Evolutionary conservation across 2,888 invertebrate genomes (phyloP).

Genomic region (Harpalus rufipes): DNA sequence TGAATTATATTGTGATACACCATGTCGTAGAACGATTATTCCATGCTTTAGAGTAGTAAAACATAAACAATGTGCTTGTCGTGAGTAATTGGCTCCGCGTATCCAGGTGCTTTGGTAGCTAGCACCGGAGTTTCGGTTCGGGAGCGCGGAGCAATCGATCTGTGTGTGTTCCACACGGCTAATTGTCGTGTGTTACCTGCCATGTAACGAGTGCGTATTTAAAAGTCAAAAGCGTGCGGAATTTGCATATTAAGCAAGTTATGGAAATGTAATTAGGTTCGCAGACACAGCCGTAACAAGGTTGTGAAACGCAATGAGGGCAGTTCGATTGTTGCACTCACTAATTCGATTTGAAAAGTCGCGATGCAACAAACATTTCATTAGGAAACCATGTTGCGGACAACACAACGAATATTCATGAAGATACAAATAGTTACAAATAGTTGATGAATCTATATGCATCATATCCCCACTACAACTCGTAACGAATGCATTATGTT

Average conservation of each 20-base stretch:
- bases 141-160: constrained; percentile 1
- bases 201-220: constrained; percentile 69
- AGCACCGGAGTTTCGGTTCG: not conserved
- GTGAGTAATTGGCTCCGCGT: not conserved
- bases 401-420: not conserved
- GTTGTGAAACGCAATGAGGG: constrained; percentile 36
- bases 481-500: not conserved
- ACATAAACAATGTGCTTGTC: constrained; percentile 15
- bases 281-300: constrained; percentile 50
- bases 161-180: constrained; percentile 9
- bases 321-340: constrained; percentile 24
- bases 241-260: constrained; percentile 78
- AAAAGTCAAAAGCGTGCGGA: constrained; percentile 74
- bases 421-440: not conserved
- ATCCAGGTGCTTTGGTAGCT: not conserved
- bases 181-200: constrained; percentile 44
- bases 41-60: not conserved
- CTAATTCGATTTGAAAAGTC: constrained; percentile 41
- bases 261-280: constrained; percentile 77
- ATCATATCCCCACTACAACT: not conserved
- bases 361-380: constrained; percentile 39
- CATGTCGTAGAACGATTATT: not conserved
- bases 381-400: constrained; percentile 7
- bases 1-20: no score
- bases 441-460: not conserved